These are phyloP conservation scores for Cataglyphis altisquamis DNA, from an alignment of 2,888 invertebrate species.

Conservation along the genomic window DNA sequence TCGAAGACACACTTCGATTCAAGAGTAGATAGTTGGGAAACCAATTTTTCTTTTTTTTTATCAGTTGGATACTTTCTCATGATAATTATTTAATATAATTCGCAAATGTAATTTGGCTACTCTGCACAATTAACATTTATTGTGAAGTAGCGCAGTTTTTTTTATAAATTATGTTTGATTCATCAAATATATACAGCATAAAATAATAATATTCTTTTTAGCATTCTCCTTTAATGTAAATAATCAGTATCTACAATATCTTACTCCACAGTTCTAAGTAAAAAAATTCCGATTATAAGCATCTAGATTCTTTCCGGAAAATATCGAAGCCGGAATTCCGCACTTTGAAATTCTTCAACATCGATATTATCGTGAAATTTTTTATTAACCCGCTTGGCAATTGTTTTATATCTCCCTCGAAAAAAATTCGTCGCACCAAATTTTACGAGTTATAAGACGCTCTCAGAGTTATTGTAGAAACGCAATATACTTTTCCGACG, in stretches of 20 bases:
- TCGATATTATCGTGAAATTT: background rate
- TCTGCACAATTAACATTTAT: background rate
- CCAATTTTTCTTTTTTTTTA: background rate
- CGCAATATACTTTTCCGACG: background rate
- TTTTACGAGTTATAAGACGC: background rate
- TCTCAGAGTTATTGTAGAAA: background rate
- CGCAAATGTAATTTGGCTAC: background rate
- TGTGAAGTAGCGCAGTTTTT: background rate
- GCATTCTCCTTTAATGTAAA: background rate
- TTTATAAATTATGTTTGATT: background rate
- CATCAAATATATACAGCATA: background rate
- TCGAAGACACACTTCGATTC: background rate
- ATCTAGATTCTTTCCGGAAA: background rate
- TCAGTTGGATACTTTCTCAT: background rate
- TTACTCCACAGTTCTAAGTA: background rate
- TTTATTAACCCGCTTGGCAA: constrained; percentile 20
- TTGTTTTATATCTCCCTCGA: background rate
- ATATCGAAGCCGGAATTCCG: background rate
- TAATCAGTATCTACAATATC: background rate
- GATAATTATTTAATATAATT: background rate
- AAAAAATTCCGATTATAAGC: background rate
- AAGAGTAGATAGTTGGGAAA: background rate
- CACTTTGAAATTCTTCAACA: constrained; percentile 31
- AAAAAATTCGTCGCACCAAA: constrained; percentile 12
- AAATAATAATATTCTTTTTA: background rate